Evolutionary conservation across 2,113 vertebrate genomes (phyloP).

Genomic region (Oreocharis arfaki): DNA sequence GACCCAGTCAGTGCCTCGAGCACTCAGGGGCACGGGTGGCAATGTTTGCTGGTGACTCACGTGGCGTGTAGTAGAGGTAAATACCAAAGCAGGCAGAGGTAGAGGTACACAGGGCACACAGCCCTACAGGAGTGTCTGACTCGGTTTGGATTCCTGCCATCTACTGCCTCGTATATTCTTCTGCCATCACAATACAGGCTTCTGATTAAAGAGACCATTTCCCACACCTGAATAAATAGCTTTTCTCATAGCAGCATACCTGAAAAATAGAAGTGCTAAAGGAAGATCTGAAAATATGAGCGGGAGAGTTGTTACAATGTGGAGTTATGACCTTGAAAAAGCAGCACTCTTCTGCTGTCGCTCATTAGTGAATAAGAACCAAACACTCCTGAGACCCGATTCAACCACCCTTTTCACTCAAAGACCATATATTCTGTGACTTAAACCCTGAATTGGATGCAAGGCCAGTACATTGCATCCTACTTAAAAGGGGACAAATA

Average conservation of each 20-base stretch:
- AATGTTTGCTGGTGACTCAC: neutral
- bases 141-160: neutral
- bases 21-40: neutral
- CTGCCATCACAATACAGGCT: neutral
- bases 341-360: neutral
- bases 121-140: neutral
- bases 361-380: slow-evolving; percentile 13
- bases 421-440: neutral
- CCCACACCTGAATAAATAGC: slow-evolving; percentile 10
- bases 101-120: neutral
- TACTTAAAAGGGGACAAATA: neutral
- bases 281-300: neutral
- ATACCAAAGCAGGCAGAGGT: neutral
- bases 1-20: fast-evolving
- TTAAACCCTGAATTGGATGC: neutral
- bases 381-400: neutral
- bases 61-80: neutral
- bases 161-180: neutral
- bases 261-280: neutral
- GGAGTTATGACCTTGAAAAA: slow-evolving; percentile 27
- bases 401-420: neutral
- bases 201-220: slow-evolving; percentile 21
- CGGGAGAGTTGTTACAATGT: neutral
- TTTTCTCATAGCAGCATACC: neutral
- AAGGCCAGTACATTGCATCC: slow-evolving; percentile 13